Percentiles rank a stretch among this genome's conserved stretches.
Conservation (phyloP, 2,113 vertebrate species). For the Crotalus helleri region DNA sequence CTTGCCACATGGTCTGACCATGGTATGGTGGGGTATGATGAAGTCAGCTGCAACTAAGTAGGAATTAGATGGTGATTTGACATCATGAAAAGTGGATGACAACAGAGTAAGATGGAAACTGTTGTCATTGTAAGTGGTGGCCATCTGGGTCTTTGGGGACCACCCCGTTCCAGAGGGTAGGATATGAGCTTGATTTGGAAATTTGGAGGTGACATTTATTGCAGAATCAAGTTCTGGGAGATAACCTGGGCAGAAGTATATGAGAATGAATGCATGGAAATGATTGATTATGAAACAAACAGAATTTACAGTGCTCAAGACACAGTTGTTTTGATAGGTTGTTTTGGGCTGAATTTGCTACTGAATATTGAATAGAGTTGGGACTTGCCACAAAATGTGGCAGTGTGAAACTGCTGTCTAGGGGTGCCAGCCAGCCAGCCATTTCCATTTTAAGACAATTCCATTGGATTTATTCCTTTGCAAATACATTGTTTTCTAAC, state of each 20-base stretch:
- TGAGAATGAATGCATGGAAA: background rate
- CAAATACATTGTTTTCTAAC: background rate
- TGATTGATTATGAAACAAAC: too few relatives aligned
- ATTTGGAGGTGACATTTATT: background rate
- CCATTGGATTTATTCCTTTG: background rate
- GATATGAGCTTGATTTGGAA: too few relatives aligned
- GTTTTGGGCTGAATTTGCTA: background rate
- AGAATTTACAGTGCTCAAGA: background rate
- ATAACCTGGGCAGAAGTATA: background rate
- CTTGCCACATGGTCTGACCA: too few relatives aligned
- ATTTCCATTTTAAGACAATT: background rate
- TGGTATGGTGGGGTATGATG: too few relatives aligned
- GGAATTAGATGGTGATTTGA: background rate
- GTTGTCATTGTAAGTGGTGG: too few relatives aligned
- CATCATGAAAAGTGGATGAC: background rate
- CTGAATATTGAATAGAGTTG: background rate
- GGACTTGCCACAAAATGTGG: background rate
- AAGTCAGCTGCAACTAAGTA: too few relatives aligned
- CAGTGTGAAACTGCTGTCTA: background rate
- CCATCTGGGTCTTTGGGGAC: too few relatives aligned
- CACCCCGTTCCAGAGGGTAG: too few relatives aligned
- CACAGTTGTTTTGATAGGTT: background rate
- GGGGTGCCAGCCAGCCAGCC: background rate
- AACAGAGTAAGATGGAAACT: background rate
- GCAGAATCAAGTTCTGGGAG: background rate